phyloP scores from a whole-genome alignment of 2,797 vertebrate species.

The Graptemys geographica region DNA sequence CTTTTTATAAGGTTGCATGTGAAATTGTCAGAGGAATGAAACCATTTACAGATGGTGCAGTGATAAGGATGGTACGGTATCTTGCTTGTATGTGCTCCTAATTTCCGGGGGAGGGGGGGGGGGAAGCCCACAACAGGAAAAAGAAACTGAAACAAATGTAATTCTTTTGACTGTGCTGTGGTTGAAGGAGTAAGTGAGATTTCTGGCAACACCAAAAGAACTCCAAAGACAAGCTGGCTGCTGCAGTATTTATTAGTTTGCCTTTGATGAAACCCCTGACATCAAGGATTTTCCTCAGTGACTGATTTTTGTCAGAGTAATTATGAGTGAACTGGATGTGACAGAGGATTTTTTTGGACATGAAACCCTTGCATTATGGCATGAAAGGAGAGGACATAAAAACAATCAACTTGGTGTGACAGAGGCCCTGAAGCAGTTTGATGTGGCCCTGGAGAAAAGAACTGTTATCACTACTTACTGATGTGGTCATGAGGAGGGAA shows the following conservation, averaged over 20 bases:
- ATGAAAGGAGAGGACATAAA: slow-evolving; percentile 73
- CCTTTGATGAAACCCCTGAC: slow-evolving; percentile 74
- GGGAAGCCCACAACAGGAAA: slow-evolving; percentile 3
- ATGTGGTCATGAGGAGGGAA: slow-evolving; percentile 24
- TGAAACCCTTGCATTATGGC: slow-evolving; percentile 62
- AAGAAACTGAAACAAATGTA: slow-evolving; percentile 53
- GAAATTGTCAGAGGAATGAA: slow-evolving; percentile 66
- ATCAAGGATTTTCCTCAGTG: slow-evolving; percentile 72
- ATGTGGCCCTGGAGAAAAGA: slow-evolving; percentile 68
- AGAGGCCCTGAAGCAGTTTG: slow-evolving; percentile 64
- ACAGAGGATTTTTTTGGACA: slow-evolving; percentile 69
- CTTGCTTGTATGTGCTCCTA: slow-evolving; percentile 12
- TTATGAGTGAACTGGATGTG: slow-evolving; percentile 75
- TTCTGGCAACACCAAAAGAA: slow-evolving; percentile 72
- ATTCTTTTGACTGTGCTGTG: slow-evolving; percentile 59
- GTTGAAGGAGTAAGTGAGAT: slow-evolving; percentile 75
- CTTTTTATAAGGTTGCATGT: slow-evolving; percentile 72
- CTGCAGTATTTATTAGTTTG: slow-evolving; percentile 73
- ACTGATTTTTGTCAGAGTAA: slow-evolving; percentile 78
- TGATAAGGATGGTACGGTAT: slow-evolving; percentile 51
- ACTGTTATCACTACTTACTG: slow-evolving; percentile 72
- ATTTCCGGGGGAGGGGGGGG: neutral
- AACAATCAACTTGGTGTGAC: slow-evolving; percentile 32
- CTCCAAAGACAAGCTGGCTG: slow-evolving; percentile 69
- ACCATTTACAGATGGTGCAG: slow-evolving; percentile 61